phyloP scores from a whole-genome alignment of 2,888 invertebrate species.

The Melanostoma mellinum region DNA sequence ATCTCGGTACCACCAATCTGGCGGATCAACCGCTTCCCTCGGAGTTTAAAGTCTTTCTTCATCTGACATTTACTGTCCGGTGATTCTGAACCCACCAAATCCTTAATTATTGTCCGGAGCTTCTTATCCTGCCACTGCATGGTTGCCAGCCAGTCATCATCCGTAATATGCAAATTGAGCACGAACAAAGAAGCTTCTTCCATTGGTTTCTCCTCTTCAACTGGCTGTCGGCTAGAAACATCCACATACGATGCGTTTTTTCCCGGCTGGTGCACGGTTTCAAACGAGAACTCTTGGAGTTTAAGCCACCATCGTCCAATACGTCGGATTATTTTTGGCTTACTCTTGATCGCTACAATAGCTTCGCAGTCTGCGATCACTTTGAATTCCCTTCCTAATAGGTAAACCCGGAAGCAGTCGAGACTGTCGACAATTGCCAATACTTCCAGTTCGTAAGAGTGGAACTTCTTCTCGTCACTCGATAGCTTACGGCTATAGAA shows the following conservation, averaged over 20 bases:
- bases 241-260: constrained; percentile 26
- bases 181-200: constrained; percentile 1
- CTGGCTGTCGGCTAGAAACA: constrained; percentile 24
- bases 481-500: constrained; percentile 26
- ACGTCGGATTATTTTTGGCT: constrained; percentile 82
- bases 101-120: constrained; percentile 9
- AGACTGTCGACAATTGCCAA: constrained; percentile 39
- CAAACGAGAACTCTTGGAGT: constrained; percentile 25
- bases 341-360: constrained; percentile 30
- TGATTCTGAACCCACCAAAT: background rate
- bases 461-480: constrained; percentile 1
- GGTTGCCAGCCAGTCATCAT: constrained; percentile 41
- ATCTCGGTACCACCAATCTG: background rate
- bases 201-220: constrained; percentile 4
- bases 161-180: constrained; percentile 17
- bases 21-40: constrained; percentile 1
- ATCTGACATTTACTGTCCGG: background rate
- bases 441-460: constrained; percentile 14
- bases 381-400: constrained; percentile 74
- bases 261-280: constrained; percentile 14
- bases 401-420: background rate
- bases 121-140: constrained; percentile 30
- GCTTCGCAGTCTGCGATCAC: constrained; percentile 62
- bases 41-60: constrained; percentile 3
- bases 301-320: constrained; percentile 78